phyloP scores from a whole-genome alignment of 1,140 invertebrate genomes.

The Andrena cerasifolii region DNA sequence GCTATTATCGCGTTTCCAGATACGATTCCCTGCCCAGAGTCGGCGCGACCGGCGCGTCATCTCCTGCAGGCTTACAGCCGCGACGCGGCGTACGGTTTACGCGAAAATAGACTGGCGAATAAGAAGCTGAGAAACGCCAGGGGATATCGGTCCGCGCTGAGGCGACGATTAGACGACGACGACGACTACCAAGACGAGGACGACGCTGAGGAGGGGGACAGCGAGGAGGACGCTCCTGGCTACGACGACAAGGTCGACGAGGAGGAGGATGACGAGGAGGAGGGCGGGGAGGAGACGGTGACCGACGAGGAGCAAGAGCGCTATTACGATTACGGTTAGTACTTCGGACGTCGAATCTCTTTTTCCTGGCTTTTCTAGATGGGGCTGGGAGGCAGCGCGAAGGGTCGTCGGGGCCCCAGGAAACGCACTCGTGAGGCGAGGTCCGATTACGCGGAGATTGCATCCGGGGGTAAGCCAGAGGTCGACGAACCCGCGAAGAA shows the following conservation, averaged over 20 bases:
- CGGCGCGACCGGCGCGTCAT: background rate
- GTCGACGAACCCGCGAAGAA: conserved; percentile 27
- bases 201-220: conserved; percentile 47
- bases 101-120: conserved; percentile 22
- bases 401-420: conserved; percentile 22
- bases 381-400: conserved; percentile 5
- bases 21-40: background rate
- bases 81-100: conserved; percentile 15
- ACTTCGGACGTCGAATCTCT: conserved; percentile 36
- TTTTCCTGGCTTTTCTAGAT: conserved; percentile 59
- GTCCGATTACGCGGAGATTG: conserved; percentile 18
- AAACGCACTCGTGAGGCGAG: conserved; percentile 34
- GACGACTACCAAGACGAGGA: conserved; percentile 6
- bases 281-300: conserved; percentile 54
- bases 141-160: conserved; percentile 30
- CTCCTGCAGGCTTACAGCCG: conserved; percentile 35
- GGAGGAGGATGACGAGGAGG: conserved; percentile 32
- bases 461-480: conserved; percentile 33
- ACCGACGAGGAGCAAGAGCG: conserved; percentile 49
- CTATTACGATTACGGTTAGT: conserved; percentile 72
- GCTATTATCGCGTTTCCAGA: background rate
- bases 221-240: conserved; percentile 43
- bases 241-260: conserved; percentile 21
- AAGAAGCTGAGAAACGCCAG: background rate
- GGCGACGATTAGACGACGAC: conserved; percentile 15